Base-by-base conservation (phyloP, 2,797 vertebrate species). In the Sphaeramia orbicularis region DNA sequence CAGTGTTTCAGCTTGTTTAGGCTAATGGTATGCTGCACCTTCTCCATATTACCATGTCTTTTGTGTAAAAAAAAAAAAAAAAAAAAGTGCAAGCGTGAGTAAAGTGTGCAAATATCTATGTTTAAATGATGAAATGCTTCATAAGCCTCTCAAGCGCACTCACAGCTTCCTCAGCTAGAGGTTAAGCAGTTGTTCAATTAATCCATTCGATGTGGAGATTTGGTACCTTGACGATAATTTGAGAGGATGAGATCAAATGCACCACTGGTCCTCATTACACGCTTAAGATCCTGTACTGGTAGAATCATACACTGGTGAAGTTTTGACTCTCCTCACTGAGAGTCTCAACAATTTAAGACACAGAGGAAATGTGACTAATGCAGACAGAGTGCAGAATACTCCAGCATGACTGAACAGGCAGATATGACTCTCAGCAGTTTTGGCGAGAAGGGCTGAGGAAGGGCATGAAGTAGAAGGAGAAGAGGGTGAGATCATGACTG, bases 161-260 rank as follows among this genome's bases (percentile, higher is more conserved):
- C 6, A 15, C 69, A 56, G 63, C 55, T 58, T n/a, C 2, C 35
- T 61, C 50, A 45, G 18, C 13, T 1, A 60, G 41, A 47, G 38
- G 44, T 70, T 70, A 81, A 77, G 56, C 38, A 62, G 67, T 75
- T 72, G 43, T 63, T 74, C 58, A 59, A 14, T 62, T 30, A 86
- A 82, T 80, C 65, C 62, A 52, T 63, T 24, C 5, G 11, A 10
- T 1, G 1, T 30, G 7, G 30, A 54, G 48, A 82, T 63, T 24
- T 65, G 7, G 32, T 71, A 52, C 47, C 38, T 64, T 50, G 38
- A 49, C 3, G 4, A 49, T 42, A 51, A 30, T 73, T 37, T 54
- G 24, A 61, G 35, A 66, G 54, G 58, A 67, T 65, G 44, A 71
- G 61, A n/a, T 70, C 67, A 37, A 74, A 74, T 43, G 43, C 44